Evolutionary conservation across 2,888 invertebrate species (phyloP), one percentile per base, ranked within the genome.

Genomic region (Mythimna pallens): DNA sequence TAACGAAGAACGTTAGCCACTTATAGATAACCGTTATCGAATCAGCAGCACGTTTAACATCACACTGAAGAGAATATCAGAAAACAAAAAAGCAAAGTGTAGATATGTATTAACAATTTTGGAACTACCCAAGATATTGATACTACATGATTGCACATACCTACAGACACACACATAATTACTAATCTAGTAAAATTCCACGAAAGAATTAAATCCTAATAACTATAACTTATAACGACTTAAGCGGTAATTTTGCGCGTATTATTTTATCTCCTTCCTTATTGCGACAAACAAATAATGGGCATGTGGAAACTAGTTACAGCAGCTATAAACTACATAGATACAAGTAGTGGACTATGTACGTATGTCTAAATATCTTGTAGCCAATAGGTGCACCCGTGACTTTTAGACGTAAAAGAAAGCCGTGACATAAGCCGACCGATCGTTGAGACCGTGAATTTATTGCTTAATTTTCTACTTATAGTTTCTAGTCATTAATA

Each of bases 1-100:
- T 83, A 85, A 68, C 76, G 73, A 84, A 83, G 78, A 85, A 81
- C 79, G 82, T 78, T 77, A 76, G 65, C 75, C 87, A 87, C 86
- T 89, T 84, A 83, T 70, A 87, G 88, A 89, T 88, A 89, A 86
- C 83, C 67, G 83, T 86, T 90, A 89, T 82, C 82, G 74, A 69
- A 40, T 73, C 68, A 69, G 57, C 63, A 70, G 57, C 66, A 74
- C 58, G 80, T 80, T 78, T 55, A 63, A 72, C 65, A 70, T 78
- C 55, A 61, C 62, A 73, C 17, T 65, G 59, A 52, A 55, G n/a
- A 54, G 59, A 68, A 68, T 76, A 68, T 68, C 68, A 17, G 30
- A 62, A 77, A 9, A 25, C 30, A 25, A 54, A 65, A 67, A 47
- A 40, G 43, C 43, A 47, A 47, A 17, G 6, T 17, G 17, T 17